Evolutionary conservation across 30 jellyfish, hydroid and myxozoan species (phyloP), one percentile per base, ranked within the genome.

Genomic region (Hydra vulgaris): DNA sequence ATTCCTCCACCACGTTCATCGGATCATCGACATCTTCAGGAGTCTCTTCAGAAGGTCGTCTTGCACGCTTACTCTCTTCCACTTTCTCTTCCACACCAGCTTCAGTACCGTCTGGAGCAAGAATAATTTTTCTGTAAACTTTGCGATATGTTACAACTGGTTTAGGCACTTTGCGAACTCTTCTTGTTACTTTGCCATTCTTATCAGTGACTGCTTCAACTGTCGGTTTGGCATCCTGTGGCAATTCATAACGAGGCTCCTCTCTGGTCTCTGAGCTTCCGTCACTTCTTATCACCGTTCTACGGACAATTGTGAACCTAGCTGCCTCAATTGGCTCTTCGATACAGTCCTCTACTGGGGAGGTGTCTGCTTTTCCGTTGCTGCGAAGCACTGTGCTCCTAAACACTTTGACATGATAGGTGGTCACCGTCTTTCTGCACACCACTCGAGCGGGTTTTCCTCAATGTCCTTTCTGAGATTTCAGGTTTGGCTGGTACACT

Each of bases 221-320:
- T 1, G 89, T n/a, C 27, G 86, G 89, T 66, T 68, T 71, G 26
- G 91, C 82, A 22, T 71, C 87, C 25, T 27, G 90, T 0, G 95
- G 95, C 89, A 89, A 17, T 67, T 85, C 94, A 71, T 89, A 89
- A 21, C 81, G 88, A 15, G 97, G 97, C 82, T 79, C 86, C 84
- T 79, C 86, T n/a, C 61, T 56, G 15, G 86, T 79, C 23, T 79
- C 86, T 12, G 86, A 23, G 56, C 84, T 79, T 21, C 86, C 86
- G 86, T 79, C 86, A 16, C 79, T 76, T 26, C 53, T 79, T 8
- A 81, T 52, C 8, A 86, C 83, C 7, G 93, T 86, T 66, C 66
- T 86, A 17, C 83, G 74, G 21, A 86, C 95, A 53, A 86, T 69
- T 55, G 87, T 86, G 76, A 26, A 67, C 73, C 21, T 74, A 74